Percentiles rank a stretch among this genome's conserved stretches.
Evolutionary conservation across 1,140 invertebrate species (phyloP).

Genomic region (Drosophila nasuta): DNA sequence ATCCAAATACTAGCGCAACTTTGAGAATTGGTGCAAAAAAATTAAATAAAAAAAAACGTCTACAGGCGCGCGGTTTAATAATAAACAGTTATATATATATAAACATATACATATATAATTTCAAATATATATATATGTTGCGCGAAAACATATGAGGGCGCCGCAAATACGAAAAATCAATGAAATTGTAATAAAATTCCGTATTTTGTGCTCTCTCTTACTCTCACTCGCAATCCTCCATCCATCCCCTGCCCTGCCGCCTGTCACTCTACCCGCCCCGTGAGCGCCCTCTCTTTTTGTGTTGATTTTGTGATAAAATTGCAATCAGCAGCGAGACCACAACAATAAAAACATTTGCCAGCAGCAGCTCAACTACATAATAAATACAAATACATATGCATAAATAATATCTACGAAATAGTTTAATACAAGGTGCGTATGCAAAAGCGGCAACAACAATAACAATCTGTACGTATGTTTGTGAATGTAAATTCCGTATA

Average conservation of each 20-base stretch:
- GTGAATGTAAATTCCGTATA: conserved; percentile 33
- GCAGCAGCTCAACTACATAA: conserved; percentile 51
- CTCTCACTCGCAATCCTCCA: conserved; percentile 10
- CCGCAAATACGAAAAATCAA: conserved; percentile 81
- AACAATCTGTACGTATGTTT: conserved; percentile 27
- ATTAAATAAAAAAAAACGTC: conserved; percentile 2
- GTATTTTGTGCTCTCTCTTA: conserved; percentile 68
- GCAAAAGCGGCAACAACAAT: conserved; percentile 42
- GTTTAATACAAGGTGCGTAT: conserved; percentile 71
- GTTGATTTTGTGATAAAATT: conserved; percentile 83
- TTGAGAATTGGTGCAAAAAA: conserved; percentile 75
- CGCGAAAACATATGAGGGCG: conserved; percentile 73
- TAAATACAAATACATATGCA: conserved; percentile 26
- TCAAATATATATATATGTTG: conserved; percentile 52
- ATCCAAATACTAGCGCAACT: conserved; percentile 55
- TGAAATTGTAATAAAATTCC: conserved; percentile 82
- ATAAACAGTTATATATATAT: conserved; percentile 78
- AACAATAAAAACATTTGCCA: conserved; percentile 64
- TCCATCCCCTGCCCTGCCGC: conserved; percentile 29
- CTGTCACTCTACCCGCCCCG: conserved; percentile 28
- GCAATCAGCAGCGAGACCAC: conserved; percentile 70
- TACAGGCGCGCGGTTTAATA: conserved; percentile 79
- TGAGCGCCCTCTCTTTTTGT: conserved; percentile 65
- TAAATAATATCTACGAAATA: conserved; percentile 31
- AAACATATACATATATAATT: conserved; percentile 9